Base-by-base conservation (phyloP, 2,888 invertebrate species). In the Neelides folsomi region DNA sequence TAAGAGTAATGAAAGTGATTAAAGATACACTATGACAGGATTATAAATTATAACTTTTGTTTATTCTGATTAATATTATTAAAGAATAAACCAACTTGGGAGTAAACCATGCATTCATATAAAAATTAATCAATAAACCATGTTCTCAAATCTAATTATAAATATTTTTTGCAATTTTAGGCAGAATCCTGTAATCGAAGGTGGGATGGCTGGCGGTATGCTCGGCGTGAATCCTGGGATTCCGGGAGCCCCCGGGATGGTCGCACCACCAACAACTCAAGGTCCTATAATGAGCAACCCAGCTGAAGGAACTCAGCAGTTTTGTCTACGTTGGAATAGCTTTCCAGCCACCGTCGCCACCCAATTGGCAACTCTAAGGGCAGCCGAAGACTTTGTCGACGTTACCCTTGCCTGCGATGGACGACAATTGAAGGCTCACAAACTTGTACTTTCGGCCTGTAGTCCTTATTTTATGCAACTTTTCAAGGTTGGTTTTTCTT, bases 291-390 rank as follows among this genome's bases (percentile, higher is more conserved):
- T 52, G 52, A 38, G 37, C 6, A 56, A 55, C 47, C 57, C 57
- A 16, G 52, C 56, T 12, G 64, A 60, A 48, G 61, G 53, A 12
- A 48, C 59, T 20, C 86, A 86, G 77, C 85, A 85, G 76, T 86
- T 85, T 76, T 86, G 86, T 78, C 79, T 86, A 74, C 79, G 85
- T 75, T 86, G 86, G 86, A 86, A 86, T 77, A 85, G 86, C 77
- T 83, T 83, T 77, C 71, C 70, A 57, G 82, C 83, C 65, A 86
- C 86, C 75, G 83, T 86, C 72, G 82, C 85, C 69, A 82, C 83
- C 71, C 85, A 86, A 73, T 85, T 86, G 75, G 85, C 84, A 75
- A 79, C 82, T 69, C 76, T 86, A 68, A 77, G 86, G 71, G 82
- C 83, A 75, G 83, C 83, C 75, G 85, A 86, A 77, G 83, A 84